These are phyloP conservation scores for Bombyx mandarina DNA, from an alignment of 1,140 invertebrate species.

Conservation along the genomic window DNA sequence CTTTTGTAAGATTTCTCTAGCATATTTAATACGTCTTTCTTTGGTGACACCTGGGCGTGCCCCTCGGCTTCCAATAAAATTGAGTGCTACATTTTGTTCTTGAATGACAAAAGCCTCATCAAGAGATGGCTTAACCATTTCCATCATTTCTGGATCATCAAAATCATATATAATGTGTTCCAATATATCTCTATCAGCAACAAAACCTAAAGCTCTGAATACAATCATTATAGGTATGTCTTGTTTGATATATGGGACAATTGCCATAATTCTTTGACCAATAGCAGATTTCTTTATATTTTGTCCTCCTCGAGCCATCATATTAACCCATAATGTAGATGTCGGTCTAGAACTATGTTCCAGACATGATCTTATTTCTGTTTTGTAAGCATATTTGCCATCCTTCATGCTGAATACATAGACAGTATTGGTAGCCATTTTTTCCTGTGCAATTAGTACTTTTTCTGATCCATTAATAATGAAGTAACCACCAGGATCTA, in stretches of 20 bases:
- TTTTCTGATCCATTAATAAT: slow-evolving; percentile 98
- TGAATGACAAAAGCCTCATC: slow-evolving; percentile 99
- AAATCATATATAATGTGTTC: slow-evolving; percentile 99
- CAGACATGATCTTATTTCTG: slow-evolving; percentile 95
- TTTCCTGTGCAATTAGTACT: slow-evolving; percentile 98
- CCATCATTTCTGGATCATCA: slow-evolving; percentile 99
- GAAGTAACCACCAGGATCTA: slow-evolving; percentile 98
- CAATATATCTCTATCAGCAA: slow-evolving; percentile 97
- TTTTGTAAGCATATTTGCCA: slow-evolving; percentile 97
- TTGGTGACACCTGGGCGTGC: slow-evolving; percentile 97
- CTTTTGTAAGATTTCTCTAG: slow-evolving; percentile 98
- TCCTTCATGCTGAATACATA: slow-evolving; percentile 99
- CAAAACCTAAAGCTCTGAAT: slow-evolving; percentile 96
- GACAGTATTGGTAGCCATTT: slow-evolving; percentile 99
- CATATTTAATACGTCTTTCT: slow-evolving; percentile 99
- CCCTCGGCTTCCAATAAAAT: slow-evolving; percentile 97
- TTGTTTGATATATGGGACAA: slow-evolving; percentile 98
- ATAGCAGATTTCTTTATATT: slow-evolving; percentile 97
- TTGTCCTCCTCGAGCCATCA: slow-evolving; percentile 97
- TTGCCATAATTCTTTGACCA: slow-evolving; percentile 97
- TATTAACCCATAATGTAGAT: slow-evolving; percentile 98
- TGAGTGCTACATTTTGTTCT: slow-evolving; percentile 98
- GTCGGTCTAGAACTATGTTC: slow-evolving; percentile 95
- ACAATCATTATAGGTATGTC: slow-evolving; percentile 99
- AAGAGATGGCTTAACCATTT: slow-evolving; percentile 99